These are phyloP conservation scores for Drosophila bifasciata DNA, from an alignment of 1,140 invertebrate species.

Conservation along the genomic window DNA sequence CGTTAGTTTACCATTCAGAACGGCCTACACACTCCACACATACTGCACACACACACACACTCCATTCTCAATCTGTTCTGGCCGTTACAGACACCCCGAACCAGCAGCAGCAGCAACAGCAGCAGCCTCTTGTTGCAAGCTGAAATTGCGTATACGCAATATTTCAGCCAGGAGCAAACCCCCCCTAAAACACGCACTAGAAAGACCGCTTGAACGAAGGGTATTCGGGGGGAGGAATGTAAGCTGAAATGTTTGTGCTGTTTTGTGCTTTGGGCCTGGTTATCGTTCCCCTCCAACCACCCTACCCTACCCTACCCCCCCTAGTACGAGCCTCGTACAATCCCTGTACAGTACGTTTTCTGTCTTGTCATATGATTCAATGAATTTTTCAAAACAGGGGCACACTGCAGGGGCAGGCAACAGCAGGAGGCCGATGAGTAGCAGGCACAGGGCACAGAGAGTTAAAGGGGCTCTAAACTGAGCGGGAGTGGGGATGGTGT, in stretches of 20 bases:
- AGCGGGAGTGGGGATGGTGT: background rate
- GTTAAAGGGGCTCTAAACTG: background rate
- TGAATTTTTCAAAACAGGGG: slow-evolving; percentile 70
- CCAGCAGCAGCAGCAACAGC: no score
- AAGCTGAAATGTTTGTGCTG: slow-evolving; percentile 62
- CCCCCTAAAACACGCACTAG: slow-evolving; percentile 49
- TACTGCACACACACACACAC: slow-evolving; percentile 4
- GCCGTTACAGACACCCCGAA: no score
- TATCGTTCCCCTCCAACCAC: slow-evolving; percentile 31
- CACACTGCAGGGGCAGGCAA: slow-evolving; percentile 22
- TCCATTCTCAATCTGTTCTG: slow-evolving; percentile 4
- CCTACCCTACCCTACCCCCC: background rate
- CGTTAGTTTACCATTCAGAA: slow-evolving; percentile 58
- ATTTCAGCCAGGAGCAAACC: slow-evolving; percentile 54
- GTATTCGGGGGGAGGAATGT: background rate
- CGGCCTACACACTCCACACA: background rate
- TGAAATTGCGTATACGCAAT: slow-evolving; percentile 66
- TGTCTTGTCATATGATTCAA: slow-evolving; percentile 73
- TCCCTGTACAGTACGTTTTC: slow-evolving; percentile 30
- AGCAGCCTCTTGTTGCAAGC: no score
- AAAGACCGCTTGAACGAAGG: background rate
- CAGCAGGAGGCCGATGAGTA: background rate
- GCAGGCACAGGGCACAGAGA: no score
- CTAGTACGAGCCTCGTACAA: background rate
- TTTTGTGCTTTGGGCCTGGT: slow-evolving; percentile 40